Percentiles rank a stretch among this genome's conserved stretches.
Evolutionary conservation across 2,888 invertebrate species (phyloP).

Genomic region (Endomychus coccineus): DNA sequence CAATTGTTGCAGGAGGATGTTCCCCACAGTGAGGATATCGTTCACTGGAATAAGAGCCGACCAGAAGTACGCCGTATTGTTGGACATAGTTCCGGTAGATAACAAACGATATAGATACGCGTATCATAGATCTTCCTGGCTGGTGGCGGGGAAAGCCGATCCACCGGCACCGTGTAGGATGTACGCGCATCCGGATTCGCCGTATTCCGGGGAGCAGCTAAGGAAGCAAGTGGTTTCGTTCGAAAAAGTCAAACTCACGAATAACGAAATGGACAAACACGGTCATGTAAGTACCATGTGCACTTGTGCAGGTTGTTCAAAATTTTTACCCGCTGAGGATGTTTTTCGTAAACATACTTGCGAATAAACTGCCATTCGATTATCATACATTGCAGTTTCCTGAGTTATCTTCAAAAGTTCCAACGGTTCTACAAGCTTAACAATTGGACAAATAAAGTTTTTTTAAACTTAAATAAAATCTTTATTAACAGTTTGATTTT

Average conservation of each 20-base stretch:
- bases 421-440: no score
- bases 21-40: constrained; percentile 91
- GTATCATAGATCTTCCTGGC: constrained; percentile 96
- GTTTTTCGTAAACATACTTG: no score
- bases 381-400: no score
- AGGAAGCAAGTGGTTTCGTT: constrained; percentile 95
- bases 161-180: constrained; percentile 89
- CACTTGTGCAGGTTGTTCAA: no score
- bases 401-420: no score
- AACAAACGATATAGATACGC: constrained; percentile 95
- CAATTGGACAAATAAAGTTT: no score
- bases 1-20: constrained; percentile 89
- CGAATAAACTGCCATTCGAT: no score
- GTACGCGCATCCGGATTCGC: constrained; percentile 95
- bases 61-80: constrained; percentile 83
- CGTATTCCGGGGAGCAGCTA: constrained; percentile 90
- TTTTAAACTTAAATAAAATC: no score
- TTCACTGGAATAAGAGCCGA: constrained; percentile 79
- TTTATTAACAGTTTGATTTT: no score
- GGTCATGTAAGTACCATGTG: constrained; percentile 78
- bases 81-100: constrained; percentile 96
- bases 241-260: constrained; percentile 97
- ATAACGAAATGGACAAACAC: constrained; percentile 94
- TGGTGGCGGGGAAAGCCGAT: constrained; percentile 97
- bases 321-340: no score